phyloP scores from a whole-genome alignment of 2,113 vertebrate genomes.

The Pantherophis guttatus region DNA sequence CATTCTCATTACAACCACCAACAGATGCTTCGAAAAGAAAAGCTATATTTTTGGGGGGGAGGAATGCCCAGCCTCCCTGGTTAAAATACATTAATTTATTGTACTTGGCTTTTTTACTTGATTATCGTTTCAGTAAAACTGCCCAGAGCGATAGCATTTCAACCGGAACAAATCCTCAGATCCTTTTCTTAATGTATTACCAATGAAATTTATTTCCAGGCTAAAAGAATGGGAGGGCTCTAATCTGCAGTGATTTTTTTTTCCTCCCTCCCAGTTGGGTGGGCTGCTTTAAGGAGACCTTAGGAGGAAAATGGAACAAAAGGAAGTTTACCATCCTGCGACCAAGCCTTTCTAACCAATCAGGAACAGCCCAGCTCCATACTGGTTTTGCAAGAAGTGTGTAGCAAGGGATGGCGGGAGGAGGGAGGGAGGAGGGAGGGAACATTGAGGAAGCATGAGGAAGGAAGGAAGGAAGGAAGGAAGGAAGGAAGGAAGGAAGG shows the following conservation, averaged over 20 bases:
- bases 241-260: not conserved
- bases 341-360: not conserved
- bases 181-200: constrained; percentile 32
- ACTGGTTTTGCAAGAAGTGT: not conserved
- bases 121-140: constrained; percentile 64
- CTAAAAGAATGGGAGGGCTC: not conserved
- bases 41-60: not conserved
- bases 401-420: not conserved
- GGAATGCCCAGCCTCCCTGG: constrained; percentile 6
- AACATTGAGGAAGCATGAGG: not conserved
- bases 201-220: constrained; percentile 12
- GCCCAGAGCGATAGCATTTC: constrained; percentile 44
- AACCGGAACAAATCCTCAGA: constrained; percentile 36
- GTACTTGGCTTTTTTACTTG: constrained; percentile 60
- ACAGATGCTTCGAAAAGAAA: constrained; percentile 37
- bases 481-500: not conserved
- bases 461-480: too few species aligned
- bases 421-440: not conserved
- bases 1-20: constrained; percentile 6
- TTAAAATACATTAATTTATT: constrained; percentile 49
- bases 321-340: not conserved
- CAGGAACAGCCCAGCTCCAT: not conserved
- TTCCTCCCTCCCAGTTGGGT: not conserved
- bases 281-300: not conserved
- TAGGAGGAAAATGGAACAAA: not conserved